Conservation (phyloP, 1,140 invertebrate genomes). For the Heliconius himera region DNA sequence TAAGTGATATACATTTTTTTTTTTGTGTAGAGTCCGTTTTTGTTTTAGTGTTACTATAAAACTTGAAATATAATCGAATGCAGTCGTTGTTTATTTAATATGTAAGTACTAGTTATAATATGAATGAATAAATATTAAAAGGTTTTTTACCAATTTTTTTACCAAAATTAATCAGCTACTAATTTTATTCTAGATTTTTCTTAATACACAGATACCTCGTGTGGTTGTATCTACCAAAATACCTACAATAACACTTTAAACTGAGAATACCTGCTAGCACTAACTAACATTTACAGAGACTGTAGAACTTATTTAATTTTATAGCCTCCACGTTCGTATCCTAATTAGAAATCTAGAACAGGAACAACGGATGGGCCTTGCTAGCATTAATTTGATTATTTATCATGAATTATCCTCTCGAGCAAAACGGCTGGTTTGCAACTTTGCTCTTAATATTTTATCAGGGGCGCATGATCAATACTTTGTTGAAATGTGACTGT, state of each 20-base stretch:
- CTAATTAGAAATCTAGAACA: slow-evolving; percentile 51
- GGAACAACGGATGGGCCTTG: slow-evolving; percentile 22
- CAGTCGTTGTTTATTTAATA: neutral
- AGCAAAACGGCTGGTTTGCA: slow-evolving; percentile 8
- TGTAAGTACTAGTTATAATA: too few relatives aligned
- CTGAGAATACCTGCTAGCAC: neutral
- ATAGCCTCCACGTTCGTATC: slow-evolving; percentile 31
- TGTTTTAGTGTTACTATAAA: neutral
- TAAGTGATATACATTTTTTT: neutral
- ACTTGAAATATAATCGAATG: neutral
- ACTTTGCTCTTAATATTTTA: slow-evolving; percentile 24
- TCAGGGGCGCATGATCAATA: slow-evolving; percentile 17
- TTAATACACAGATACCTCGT: neutral
- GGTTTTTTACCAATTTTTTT: too few relatives aligned
- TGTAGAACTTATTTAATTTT: slow-evolving; percentile 26
- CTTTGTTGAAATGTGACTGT: neutral
- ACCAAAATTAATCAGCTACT: too few relatives aligned
- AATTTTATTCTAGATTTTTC: neutral
- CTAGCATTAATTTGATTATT: slow-evolving; percentile 24
- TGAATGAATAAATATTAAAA: too few relatives aligned
- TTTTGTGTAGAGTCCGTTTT: neutral
- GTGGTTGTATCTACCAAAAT: neutral
- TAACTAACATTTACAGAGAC: slow-evolving; percentile 15
- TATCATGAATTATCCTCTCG: slow-evolving; percentile 18
- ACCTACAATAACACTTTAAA: slow-evolving; percentile 12